Conservation (phyloP, 2,888 invertebrate genomes). For the Nemoura dubitans region DNA sequence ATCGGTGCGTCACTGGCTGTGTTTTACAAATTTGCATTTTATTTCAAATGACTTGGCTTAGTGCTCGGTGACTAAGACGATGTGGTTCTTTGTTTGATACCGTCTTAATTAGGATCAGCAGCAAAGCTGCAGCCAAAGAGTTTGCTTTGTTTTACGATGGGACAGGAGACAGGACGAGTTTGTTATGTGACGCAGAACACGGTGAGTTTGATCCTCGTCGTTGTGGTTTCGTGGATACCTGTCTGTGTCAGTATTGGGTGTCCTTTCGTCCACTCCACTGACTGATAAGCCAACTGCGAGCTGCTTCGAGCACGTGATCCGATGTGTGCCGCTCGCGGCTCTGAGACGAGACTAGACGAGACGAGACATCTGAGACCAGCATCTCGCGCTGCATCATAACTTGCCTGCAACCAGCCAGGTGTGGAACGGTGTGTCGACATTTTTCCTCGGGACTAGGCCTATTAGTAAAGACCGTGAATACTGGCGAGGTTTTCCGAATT, state of each 20-base stretch:
- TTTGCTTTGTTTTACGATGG: neutral
- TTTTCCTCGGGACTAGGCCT: neutral
- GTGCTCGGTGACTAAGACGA: neutral
- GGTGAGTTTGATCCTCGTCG: neutral
- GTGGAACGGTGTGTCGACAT: neutral
- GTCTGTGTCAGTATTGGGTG: neutral
- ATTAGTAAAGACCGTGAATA: neutral
- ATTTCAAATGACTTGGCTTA: neutral
- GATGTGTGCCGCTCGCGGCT: neutral
- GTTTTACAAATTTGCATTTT: neutral
- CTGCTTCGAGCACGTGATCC: neutral
- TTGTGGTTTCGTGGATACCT: neutral
- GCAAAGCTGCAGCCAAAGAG: neutral
- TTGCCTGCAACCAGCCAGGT: neutral
- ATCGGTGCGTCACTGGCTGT: conserved; percentile 4
- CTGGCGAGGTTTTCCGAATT: conserved; percentile 15
- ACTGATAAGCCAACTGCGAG: neutral
- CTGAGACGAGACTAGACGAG: neutral
- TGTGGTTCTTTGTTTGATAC: neutral
- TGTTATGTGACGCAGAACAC: neutral
- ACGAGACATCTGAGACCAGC: neutral
- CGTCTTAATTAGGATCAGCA: neutral
- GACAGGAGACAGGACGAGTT: neutral
- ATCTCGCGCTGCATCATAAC: neutral
- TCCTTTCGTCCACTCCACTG: neutral